These are phyloP conservation scores for Australoheros scitulus DNA, from an alignment of 2,113 vertebrate genomes.

Conservation along the genomic window DNA sequence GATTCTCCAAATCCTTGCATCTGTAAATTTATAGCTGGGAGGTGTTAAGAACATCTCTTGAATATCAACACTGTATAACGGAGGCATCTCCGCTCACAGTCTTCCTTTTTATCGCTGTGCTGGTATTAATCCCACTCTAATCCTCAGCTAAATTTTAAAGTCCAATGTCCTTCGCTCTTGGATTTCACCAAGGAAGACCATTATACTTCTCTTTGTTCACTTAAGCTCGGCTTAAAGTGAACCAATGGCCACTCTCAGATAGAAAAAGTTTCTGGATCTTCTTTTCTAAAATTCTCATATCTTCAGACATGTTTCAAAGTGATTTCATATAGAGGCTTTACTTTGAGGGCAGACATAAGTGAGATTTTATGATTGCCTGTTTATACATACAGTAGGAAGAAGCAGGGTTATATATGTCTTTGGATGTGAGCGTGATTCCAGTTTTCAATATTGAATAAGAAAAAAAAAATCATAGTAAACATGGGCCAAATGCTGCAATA, in stretches of 20 bases:
- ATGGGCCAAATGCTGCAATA: not conserved
- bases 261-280: slow-evolving; percentile 13
- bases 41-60: slow-evolving; percentile 46
- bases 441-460: not conserved
- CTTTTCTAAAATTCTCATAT: slow-evolving; percentile 19
- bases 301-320: slow-evolving; percentile 19
- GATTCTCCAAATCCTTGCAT: slow-evolving; percentile 38
- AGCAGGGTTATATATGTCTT: not conserved
- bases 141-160: slow-evolving; percentile 48
- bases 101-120: slow-evolving; percentile 17
- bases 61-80: slow-evolving; percentile 60
- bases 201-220: slow-evolving; percentile 48
- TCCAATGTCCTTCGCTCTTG: slow-evolving; percentile 20
- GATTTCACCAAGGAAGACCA: slow-evolving; percentile 38
- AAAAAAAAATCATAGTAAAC: not conserved
- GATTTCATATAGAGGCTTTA: slow-evolving; percentile 7
- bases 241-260: slow-evolving; percentile 19
- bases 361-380: not conserved
- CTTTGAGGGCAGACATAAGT: not conserved
- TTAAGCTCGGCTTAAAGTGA: slow-evolving; percentile 43
- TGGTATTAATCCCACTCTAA: slow-evolving; percentile 52
- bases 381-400: not conserved
- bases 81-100: slow-evolving; percentile 15
- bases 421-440: not conserved
- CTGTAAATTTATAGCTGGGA: slow-evolving; percentile 48